A percentile compares a stretch with the other conserved stretches of the same genome.
Conservation (phyloP, 2,797 vertebrate genomes). For the Cygnus olor region DNA sequence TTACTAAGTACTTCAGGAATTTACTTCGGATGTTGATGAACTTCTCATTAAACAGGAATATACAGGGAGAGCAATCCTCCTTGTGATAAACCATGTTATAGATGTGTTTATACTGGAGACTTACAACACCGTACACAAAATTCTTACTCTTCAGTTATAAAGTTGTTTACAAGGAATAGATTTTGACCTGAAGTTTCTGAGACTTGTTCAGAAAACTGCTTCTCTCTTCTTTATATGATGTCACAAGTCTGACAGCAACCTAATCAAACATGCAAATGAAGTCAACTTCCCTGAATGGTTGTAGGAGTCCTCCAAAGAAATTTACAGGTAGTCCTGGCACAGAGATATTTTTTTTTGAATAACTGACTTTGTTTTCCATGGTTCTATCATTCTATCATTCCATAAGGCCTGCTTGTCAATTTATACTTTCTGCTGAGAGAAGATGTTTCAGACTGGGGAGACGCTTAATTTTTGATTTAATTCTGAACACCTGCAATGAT, state of each 20-base stretch:
- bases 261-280: slow-evolving; percentile 82
- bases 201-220: not conserved
- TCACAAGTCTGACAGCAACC: slow-evolving; percentile 70
- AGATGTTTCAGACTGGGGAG: slow-evolving; percentile 17
- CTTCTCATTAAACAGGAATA: slow-evolving; percentile 15
- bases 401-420: not conserved
- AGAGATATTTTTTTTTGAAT: slow-evolving; percentile 58
- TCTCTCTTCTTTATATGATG: slow-evolving; percentile 13
- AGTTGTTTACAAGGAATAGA: slow-evolving; percentile 3
- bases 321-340: slow-evolving; percentile 61
- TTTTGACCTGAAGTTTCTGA: not conserved
- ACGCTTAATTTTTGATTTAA: slow-evolving; percentile 63
- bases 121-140: not conserved
- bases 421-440: slow-evolving; percentile 18
- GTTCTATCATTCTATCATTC: not conserved
- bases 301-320: slow-evolving; percentile 79
- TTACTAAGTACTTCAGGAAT: slow-evolving; percentile 52
- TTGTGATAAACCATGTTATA: not conserved
- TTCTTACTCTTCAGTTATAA: not conserved
- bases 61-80: not conserved
- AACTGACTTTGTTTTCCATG: slow-evolving; percentile 29
- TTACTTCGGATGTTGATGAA: not conserved
- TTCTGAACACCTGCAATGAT: slow-evolving; percentile 48
- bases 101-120: not conserved
- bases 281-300: slow-evolving; percentile 76